Evolutionary conservation across 2,797 vertebrate species (phyloP).

Genomic region (Lates japonicus): DNA sequence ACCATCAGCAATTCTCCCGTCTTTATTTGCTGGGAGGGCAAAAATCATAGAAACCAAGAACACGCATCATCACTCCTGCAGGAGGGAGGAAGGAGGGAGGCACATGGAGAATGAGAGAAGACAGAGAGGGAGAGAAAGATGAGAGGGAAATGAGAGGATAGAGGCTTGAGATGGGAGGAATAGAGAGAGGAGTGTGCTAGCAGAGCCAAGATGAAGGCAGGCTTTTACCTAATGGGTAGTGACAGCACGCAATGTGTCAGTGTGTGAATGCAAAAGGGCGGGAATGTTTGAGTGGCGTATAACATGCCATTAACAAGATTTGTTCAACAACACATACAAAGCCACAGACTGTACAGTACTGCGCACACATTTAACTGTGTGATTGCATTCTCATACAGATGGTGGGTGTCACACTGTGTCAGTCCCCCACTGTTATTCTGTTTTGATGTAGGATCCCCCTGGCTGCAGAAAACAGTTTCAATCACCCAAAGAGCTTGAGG

Average conservation of each 20-base stretch:
- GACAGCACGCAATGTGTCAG: conserved; percentile 36
- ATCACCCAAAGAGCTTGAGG: conserved; percentile 7
- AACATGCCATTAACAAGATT: conserved; percentile 35
- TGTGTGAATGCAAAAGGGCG: conserved; percentile 11
- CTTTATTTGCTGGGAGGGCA: conserved; percentile 28
- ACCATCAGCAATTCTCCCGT: conserved; percentile 39
- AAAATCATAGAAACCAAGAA: conserved; percentile 21
- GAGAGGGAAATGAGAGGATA: conserved; percentile 25
- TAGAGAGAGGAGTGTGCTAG: not conserved
- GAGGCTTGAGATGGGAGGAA: conserved; percentile 2
- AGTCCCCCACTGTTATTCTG: conserved; percentile 15
- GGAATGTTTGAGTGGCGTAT: conserved; percentile 13
- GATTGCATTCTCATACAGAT: conserved; percentile 44
- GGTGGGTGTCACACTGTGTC: conserved; percentile 16
- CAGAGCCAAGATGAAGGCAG: conserved; percentile 23
- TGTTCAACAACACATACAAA: conserved; percentile 1
- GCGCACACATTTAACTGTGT: conserved; percentile 16
- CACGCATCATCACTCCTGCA: conserved; percentile 37
- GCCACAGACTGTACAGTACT: not conserved
- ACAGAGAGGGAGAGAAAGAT: conserved; percentile 3
- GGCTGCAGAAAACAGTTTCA: conserved; percentile 32
- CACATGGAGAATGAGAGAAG: conserved; percentile 3
- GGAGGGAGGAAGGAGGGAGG: not conserved
- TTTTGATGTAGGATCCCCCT: conserved; percentile 17
- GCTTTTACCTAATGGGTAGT: conserved; percentile 27